Evolutionary conservation across 2,797 vertebrate species (phyloP).

Genomic region (Siniperca obscura): DNA sequence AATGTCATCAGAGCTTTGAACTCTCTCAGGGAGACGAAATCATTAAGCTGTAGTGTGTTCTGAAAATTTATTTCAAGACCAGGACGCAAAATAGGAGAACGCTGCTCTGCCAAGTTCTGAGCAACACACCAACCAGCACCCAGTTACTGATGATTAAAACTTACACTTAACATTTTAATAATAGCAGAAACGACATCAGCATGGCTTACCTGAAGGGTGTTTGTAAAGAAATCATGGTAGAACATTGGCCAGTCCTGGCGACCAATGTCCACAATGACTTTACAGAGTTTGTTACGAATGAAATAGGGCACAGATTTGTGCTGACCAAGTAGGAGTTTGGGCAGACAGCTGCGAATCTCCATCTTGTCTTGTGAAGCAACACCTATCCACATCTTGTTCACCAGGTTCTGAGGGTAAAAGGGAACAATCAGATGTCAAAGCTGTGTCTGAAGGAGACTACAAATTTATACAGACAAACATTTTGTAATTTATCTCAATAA

Average conservation of each 20-base stretch:
- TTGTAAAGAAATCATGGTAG: conserved; percentile 99
- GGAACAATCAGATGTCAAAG: conserved; percentile 3
- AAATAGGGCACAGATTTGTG: conserved; percentile 97
- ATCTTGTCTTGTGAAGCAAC: conserved; percentile 97
- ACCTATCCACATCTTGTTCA: conserved; percentile 99
- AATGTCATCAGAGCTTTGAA: neutral
- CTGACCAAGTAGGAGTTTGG: conserved; percentile 95
- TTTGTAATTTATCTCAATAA: neutral
- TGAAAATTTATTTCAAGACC: too few relatives aligned
- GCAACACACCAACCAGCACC: neutral
- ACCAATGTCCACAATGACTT: conserved; percentile 98
- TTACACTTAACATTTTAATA: neutral
- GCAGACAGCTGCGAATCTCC: conserved; percentile 97
- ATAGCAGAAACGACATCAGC: neutral
- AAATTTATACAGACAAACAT: neutral
- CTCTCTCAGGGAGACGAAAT: too few relatives aligned
- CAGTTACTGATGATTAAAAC: neutral
- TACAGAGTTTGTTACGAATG: conserved; percentile 98
- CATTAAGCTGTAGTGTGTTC: too few relatives aligned
- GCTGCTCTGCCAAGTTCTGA: too few relatives aligned
- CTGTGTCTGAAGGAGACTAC: neutral
- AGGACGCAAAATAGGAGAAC: too few relatives aligned
- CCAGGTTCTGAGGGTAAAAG: conserved; percentile 88
- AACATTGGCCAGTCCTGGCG: conserved; percentile 99
- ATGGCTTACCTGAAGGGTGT: conserved; percentile 92